Conservation (phyloP, 2,113 vertebrate species). For the Hyperopisus bebe region DNA sequence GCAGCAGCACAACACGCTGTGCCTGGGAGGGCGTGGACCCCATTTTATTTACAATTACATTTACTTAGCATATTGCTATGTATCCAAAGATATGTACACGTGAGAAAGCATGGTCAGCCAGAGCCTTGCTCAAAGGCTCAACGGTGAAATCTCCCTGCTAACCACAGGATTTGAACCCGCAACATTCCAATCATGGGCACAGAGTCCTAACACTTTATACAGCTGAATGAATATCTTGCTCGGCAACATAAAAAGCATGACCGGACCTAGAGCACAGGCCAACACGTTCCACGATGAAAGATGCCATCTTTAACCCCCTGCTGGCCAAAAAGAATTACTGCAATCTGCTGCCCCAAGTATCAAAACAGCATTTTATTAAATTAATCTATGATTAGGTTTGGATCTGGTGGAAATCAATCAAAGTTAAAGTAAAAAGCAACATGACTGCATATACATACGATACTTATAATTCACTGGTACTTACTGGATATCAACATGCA, state of each 20-base stretch:
- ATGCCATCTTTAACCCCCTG: background rate
- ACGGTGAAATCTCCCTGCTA: background rate
- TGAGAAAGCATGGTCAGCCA: background rate
- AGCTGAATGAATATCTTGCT: background rate
- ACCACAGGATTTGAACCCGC: background rate
- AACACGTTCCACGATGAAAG: background rate
- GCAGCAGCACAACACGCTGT: background rate
- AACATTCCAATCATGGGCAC: background rate
- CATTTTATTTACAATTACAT: background rate
- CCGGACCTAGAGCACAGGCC: background rate
- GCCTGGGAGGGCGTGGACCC: background rate
- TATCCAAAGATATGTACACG: background rate
- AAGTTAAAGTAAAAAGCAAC: background rate
- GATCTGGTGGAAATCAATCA: conserved; percentile 1
- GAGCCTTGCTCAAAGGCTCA: background rate
- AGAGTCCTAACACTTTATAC: background rate
- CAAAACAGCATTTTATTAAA: background rate
- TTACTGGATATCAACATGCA: background rate
- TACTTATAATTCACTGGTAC: background rate
- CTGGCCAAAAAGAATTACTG: background rate
- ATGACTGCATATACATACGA: background rate
- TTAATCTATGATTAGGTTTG: background rate
- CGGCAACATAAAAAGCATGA: background rate
- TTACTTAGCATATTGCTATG: background rate
- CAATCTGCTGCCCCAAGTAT: background rate